phyloP scores from a whole-genome alignment of 2,797 vertebrate genomes.

The Sitta carolinensis region DNA sequence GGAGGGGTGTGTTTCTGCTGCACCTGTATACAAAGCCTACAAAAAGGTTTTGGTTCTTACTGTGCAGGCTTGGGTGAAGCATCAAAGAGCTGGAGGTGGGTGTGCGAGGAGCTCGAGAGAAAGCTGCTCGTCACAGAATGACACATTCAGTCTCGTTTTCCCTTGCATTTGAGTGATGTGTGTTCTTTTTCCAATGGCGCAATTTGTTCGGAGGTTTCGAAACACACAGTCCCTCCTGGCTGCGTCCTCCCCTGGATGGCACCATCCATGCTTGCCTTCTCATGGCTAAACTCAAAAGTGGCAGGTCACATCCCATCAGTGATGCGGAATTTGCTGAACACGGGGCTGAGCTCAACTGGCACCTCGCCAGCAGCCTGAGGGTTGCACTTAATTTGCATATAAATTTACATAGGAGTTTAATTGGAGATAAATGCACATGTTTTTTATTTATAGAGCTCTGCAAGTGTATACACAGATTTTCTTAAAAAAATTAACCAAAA shows the following conservation, averaged over 20 bases:
- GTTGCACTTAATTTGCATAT: slow-evolving; percentile 57
- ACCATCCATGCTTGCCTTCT: background rate
- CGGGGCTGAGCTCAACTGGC: slow-evolving; percentile 11
- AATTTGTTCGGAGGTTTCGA: accelerated
- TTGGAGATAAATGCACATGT: slow-evolving; percentile 58
- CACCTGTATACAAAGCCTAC: slow-evolving; percentile 32
- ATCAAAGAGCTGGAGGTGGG: background rate
- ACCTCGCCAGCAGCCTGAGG: slow-evolving; percentile 25
- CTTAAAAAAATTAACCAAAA: background rate
- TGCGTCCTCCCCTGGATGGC: background rate
- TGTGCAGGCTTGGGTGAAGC: background rate
- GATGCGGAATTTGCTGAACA: background rate
- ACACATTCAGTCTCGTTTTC: background rate
- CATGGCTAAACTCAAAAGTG: background rate
- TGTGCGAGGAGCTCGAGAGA: background rate
- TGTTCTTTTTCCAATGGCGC: background rate
- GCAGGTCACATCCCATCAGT: background rate
- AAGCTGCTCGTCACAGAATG: background rate
- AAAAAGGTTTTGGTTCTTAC: slow-evolving; percentile 18
- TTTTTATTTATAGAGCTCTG: slow-evolving; percentile 62
- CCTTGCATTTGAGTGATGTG: background rate
- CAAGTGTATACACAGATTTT: slow-evolving; percentile 10
- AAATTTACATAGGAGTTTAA: slow-evolving; percentile 62
- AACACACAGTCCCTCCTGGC: background rate
- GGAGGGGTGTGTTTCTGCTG: background rate